These are phyloP conservation scores for Sinosuthora webbiana DNA, from an alignment of 2,113 vertebrate species.

Conservation along the genomic window DNA sequence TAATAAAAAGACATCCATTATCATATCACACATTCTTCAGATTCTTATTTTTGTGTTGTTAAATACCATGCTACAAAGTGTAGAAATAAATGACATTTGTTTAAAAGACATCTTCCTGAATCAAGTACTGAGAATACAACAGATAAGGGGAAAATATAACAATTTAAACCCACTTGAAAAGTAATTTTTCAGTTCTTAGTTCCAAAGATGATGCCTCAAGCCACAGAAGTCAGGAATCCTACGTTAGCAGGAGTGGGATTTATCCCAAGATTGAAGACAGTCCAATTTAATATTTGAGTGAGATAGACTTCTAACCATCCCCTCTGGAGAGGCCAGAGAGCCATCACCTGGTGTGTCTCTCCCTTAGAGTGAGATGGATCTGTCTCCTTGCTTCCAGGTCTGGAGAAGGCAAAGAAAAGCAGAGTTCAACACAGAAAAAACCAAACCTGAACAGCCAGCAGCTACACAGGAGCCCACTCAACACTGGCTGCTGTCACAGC, in stretches of 20 bases:
- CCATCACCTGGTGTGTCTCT: neutral
- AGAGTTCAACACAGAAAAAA: neutral
- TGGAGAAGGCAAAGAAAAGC: neutral
- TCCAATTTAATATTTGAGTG: neutral
- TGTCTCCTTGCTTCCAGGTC: neutral
- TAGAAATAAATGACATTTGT: neutral
- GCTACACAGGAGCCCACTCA: neutral
- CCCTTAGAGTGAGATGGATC: neutral
- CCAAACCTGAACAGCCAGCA: rapidly evolving
- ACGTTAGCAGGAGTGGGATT: neutral
- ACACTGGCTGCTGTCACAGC: neutral
- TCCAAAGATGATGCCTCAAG: neutral
- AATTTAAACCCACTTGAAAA: neutral
- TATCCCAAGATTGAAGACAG: neutral
- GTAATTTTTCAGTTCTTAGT: neutral
- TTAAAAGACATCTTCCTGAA: neutral
- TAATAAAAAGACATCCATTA: neutral
- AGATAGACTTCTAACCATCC: neutral
- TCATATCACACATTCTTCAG: neutral
- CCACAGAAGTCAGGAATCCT: neutral
- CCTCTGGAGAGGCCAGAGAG: neutral
- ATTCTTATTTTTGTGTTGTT: neutral
- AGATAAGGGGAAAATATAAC: neutral
- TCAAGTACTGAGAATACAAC: neutral
- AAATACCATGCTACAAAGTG: neutral